These are phyloP conservation scores for Onychostoma macrolepis DNA, from an alignment of 2,113 vertebrate species.

Conservation along the genomic window DNA sequence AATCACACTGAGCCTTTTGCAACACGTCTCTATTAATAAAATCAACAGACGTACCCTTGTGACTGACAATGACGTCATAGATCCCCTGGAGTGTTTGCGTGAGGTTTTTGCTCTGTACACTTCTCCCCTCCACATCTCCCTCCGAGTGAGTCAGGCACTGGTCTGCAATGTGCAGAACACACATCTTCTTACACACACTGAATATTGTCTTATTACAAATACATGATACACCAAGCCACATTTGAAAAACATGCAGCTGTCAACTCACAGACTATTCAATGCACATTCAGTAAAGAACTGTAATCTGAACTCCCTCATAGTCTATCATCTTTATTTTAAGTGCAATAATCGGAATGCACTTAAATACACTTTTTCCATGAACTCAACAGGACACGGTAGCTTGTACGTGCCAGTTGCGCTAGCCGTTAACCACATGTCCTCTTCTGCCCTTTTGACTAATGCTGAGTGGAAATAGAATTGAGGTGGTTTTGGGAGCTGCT, in stretches of 20 bases:
- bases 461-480: slow-evolving; percentile 31
- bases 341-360: slow-evolving; percentile 29
- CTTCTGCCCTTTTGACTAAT: slow-evolving; percentile 39
- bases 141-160: slow-evolving; percentile 34
- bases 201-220: neutral
- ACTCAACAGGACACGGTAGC: slow-evolving; percentile 20
- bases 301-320: neutral
- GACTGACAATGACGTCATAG: slow-evolving; percentile 48
- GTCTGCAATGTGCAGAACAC: slow-evolving; percentile 50
- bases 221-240: neutral
- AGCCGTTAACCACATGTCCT: slow-evolving; percentile 5
- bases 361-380: slow-evolving; percentile 35
- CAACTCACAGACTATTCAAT: neutral
- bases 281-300: neutral
- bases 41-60: slow-evolving; percentile 43
- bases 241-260: neutral
- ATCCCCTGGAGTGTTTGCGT: slow-evolving; percentile 45
- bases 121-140: neutral
- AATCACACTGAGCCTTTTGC: neutral
- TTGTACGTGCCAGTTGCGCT: slow-evolving; percentile 10
- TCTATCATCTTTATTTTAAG: slow-evolving; percentile 3
- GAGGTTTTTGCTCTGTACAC: slow-evolving; percentile 39
- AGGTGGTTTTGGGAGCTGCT: slow-evolving; percentile 28
- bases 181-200: slow-evolving; percentile 24
- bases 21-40: slow-evolving; percentile 6